Percentiles rank a stretch among this genome's conserved stretches.
These are phyloP conservation scores for Melangyna quadrimaculata DNA, from an alignment of 2,888 invertebrate genomes.

Conservation along the genomic window DNA sequence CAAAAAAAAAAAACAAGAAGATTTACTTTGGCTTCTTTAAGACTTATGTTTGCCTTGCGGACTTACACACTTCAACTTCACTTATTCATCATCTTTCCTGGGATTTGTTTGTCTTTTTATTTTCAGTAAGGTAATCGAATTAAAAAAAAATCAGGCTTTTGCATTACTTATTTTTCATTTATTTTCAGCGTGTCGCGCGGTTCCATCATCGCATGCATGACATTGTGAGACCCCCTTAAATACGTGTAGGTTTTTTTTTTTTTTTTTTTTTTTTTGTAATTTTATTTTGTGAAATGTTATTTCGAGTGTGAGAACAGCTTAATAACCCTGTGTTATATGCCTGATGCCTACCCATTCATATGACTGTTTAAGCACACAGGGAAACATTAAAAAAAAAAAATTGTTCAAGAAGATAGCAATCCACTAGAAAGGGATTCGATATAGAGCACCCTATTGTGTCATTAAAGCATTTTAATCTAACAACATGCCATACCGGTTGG, in stretches of 20 bases:
- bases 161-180: slow-evolving; percentile 47
- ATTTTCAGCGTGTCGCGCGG: slow-evolving; percentile 23
- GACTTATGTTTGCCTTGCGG: slow-evolving; percentile 41
- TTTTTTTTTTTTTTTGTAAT: neutral
- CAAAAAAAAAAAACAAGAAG: neutral
- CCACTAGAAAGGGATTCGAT: neutral
- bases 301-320: slow-evolving; percentile 67
- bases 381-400: slow-evolving; percentile 12
- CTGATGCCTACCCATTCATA: slow-evolving; percentile 67
- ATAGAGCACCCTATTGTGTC: slow-evolving; percentile 2
- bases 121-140: slow-evolving; percentile 62
- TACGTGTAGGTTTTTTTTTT: neutral
- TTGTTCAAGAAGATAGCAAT: slow-evolving; percentile 7
- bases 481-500: slow-evolving; percentile 1
- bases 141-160: slow-evolving; percentile 39
- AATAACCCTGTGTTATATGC: slow-evolving; percentile 69
- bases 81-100: slow-evolving; percentile 15
- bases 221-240: slow-evolving; percentile 14
- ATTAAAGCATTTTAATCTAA: neutral
- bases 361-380: slow-evolving; percentile 61
- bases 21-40: slow-evolving; percentile 29
- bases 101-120: slow-evolving; percentile 4
- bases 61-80: slow-evolving; percentile 45
- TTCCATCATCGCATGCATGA: slow-evolving; percentile 23
- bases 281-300: slow-evolving; percentile 29